Conservation (phyloP, 2,797 vertebrate genomes). For the Acropternis orthonyx region DNA sequence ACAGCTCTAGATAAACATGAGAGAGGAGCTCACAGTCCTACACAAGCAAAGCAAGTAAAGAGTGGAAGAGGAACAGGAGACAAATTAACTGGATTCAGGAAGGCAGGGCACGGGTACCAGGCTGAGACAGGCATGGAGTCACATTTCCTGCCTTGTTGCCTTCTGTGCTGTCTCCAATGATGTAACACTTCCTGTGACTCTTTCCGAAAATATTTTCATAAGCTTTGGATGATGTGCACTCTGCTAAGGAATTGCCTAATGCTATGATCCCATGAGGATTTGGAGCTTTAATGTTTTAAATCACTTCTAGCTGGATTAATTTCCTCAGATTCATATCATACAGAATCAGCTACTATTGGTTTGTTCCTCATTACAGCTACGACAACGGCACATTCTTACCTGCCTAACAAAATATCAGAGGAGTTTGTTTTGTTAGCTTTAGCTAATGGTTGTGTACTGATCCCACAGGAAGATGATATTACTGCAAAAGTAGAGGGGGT, state of each 20-base stretch:
- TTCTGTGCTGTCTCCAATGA: neutral
- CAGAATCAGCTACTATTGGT: neutral
- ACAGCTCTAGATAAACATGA: neutral
- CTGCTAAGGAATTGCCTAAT: neutral
- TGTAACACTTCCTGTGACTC: neutral
- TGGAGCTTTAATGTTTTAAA: constrained; percentile 2
- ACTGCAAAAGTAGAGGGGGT: neutral
- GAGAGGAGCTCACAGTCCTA: neutral
- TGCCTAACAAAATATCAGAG: neutral
- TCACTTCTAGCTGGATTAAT: neutral
- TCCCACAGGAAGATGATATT: neutral
- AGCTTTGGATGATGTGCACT: neutral
- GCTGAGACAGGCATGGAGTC: rapidly evolving
- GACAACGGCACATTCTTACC: neutral
- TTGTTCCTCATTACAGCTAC: neutral
- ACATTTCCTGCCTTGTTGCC: neutral
- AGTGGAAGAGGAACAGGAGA: neutral
- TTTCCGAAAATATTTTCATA: constrained; percentile 11
- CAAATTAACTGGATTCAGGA: neutral
- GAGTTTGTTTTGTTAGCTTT: constrained; percentile 15
- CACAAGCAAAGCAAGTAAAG: neutral
- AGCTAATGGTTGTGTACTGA: neutral
- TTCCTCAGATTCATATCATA: neutral
- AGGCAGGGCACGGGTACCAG: neutral
- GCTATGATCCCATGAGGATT: neutral